A percentile compares a stretch with the other conserved stretches of the same genome.
phyloP scores from a whole-genome alignment of 2,888 invertebrate species.

The Protophormia terraenovae region DNA sequence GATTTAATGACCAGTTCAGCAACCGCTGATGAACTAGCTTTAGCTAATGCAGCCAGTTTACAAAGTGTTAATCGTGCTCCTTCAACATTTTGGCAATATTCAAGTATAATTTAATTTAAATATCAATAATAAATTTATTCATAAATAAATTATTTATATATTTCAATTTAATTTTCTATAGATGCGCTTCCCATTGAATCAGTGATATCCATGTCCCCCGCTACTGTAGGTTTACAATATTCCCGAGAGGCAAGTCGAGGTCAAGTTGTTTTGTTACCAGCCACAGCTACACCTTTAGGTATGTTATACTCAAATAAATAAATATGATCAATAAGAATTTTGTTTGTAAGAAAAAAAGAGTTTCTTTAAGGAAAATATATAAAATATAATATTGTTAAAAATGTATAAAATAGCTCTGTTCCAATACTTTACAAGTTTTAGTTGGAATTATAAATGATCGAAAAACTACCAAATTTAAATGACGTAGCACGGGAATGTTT shows the following conservation, averaged over 20 bases:
- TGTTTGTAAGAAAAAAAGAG: not conserved
- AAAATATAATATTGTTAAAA: too few relatives aligned
- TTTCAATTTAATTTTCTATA: constrained; percentile 71
- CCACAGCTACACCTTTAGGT: constrained; percentile 85
- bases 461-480: too few relatives aligned
- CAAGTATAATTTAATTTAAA: constrained; percentile 82
- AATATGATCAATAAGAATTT: not conserved
- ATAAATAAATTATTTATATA: not conserved
- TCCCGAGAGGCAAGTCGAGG: constrained; percentile 93
- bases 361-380: not conserved
- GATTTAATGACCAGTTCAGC: constrained; percentile 77
- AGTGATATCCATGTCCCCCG: constrained; percentile 87
- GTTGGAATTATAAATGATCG: too few relatives aligned
- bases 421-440: not conserved
- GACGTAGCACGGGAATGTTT: too few relatives aligned
- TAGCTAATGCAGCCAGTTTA: constrained; percentile 74
- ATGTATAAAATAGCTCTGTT: not conserved
- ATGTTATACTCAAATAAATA: constrained; percentile 65
- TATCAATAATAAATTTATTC: not conserved
- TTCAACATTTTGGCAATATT: constrained; percentile 90
- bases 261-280: constrained; percentile 89
- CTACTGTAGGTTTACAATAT: constrained; percentile 91
- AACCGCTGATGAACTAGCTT: constrained; percentile 75
- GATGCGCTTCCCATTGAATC: constrained; percentile 88
- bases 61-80: constrained; percentile 75